Conservation (phyloP, 2,113 vertebrate genomes). For the Emydocephalus ijimae region DNA sequence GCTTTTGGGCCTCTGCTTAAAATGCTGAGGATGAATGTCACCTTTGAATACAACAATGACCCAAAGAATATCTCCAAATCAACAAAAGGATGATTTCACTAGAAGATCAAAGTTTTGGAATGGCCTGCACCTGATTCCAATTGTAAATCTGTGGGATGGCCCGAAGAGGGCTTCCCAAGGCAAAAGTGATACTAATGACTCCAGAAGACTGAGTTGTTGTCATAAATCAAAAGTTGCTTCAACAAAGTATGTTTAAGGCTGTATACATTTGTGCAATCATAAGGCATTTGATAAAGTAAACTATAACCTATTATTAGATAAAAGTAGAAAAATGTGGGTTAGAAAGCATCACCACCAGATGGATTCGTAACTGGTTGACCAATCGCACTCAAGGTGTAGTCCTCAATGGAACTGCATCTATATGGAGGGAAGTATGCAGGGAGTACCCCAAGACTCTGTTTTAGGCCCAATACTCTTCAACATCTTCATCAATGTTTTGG, state of each 20-base stretch:
- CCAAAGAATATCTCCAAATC: background rate
- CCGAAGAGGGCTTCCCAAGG: background rate
- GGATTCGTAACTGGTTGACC: too few species aligned
- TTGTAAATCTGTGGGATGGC: background rate
- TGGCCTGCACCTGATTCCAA: background rate
- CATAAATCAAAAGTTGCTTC: background rate
- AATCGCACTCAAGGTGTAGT: too few species aligned
- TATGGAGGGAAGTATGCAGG: too few species aligned
- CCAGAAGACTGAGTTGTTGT: background rate
- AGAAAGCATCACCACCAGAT: too few species aligned
- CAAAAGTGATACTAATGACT: background rate
- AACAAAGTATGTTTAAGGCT: background rate
- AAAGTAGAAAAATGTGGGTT: too few species aligned
- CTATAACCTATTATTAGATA: too few species aligned
- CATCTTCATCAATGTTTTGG: too few species aligned
- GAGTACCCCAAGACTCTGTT: too few species aligned
- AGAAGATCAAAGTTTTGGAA: background rate
- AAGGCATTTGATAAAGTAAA: too few species aligned
- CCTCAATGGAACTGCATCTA: too few species aligned
- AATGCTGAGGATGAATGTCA: background rate
- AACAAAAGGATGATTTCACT: background rate
- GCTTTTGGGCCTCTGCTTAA: background rate
- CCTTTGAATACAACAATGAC: background rate
- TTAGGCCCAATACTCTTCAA: too few species aligned
- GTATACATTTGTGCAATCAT: background rate